These are phyloP conservation scores for Drosophila ficusphila DNA, from an alignment of 1,140 invertebrate species.

Conservation along the genomic window DNA sequence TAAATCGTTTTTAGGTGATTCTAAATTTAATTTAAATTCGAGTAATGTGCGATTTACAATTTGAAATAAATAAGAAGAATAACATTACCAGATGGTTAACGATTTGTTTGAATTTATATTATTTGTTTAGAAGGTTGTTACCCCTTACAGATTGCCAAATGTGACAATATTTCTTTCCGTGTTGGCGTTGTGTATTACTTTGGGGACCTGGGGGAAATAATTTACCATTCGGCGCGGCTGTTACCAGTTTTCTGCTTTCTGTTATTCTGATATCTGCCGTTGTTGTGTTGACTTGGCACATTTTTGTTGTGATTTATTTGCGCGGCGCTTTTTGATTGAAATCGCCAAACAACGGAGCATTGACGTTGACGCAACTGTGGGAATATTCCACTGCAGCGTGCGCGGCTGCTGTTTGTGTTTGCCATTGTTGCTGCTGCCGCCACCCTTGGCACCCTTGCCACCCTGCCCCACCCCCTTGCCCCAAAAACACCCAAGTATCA, in stretches of 20 bases:
- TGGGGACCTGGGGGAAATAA: background rate
- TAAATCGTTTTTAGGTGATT: no score
- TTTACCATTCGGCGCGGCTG: constrained; percentile 53
- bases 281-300: constrained; percentile 74
- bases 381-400: constrained; percentile 76
- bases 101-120: background rate
- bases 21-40: no score
- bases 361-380: constrained; percentile 72
- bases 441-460: background rate
- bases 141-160: background rate
- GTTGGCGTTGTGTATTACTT: constrained; percentile 1
- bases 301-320: constrained; percentile 73
- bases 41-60: no score
- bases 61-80: no score
- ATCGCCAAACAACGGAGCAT: constrained; percentile 37
- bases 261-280: constrained; percentile 31
- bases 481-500: background rate
- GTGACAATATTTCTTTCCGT: background rate
- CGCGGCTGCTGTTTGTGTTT: constrained; percentile 57
- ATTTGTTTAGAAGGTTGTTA: no score
- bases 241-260: constrained; percentile 41
- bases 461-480: background rate
- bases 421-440: constrained; percentile 13
- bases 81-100: background rate
- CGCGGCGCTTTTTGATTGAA: constrained; percentile 67